Evolutionary conservation across 2,797 vertebrate species (phyloP).

Genomic region (Aldrovandia affinis): DNA sequence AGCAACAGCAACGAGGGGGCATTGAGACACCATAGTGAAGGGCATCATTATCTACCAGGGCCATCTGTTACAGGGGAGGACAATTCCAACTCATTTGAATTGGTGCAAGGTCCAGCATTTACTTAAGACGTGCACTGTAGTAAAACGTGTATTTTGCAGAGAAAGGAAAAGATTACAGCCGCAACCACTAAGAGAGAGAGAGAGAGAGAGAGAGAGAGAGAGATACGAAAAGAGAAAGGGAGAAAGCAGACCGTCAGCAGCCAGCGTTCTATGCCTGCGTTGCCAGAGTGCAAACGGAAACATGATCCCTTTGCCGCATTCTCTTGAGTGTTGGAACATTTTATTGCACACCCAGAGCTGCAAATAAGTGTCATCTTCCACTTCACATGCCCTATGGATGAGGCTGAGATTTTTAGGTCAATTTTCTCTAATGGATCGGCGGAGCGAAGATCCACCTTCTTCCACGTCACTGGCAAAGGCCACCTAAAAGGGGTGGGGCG

Average conservation of each 20-base stretch:
- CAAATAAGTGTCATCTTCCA: conserved; percentile 38
- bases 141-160: conserved; percentile 17
- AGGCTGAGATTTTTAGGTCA: conserved; percentile 21
- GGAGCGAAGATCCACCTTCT: conserved; percentile 17
- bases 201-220: conserved; percentile 6
- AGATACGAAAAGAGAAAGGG: too few relatives aligned
- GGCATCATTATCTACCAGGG: conserved; percentile 26
- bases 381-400: conserved; percentile 21
- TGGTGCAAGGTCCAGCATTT: conserved; percentile 13
- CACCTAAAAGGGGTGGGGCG: neutral
- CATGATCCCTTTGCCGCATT: conserved; percentile 30
- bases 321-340: conserved; percentile 20
- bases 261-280: neutral
- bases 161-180: conserved; percentile 38
- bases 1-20: conserved; percentile 26
- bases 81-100: conserved; percentile 25
- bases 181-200: neutral
- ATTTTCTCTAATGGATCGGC: conserved; percentile 27
- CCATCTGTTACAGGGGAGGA: conserved; percentile 25
- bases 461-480: neutral
- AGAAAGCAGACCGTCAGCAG: conserved; percentile 18
- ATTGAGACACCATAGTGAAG: conserved; percentile 27
- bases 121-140: conserved; percentile 36
- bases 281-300: conserved; percentile 38
- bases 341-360: conserved; percentile 26